Evolutionary conservation across 1,140 invertebrate species (phyloP).

Genomic region (Triops longicaudatus): DNA sequence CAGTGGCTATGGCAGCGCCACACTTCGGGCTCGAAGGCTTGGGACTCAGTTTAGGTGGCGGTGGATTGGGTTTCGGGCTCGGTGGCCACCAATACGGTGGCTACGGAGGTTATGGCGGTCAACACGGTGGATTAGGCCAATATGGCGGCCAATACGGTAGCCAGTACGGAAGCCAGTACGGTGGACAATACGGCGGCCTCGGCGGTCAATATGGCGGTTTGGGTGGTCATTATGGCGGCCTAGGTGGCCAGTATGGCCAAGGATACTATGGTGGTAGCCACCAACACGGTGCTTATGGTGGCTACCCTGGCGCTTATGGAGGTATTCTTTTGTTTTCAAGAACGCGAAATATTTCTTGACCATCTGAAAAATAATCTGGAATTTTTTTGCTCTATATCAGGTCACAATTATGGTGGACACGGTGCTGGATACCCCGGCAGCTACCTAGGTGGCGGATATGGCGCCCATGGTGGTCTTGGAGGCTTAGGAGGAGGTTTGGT

Average conservation of each 20-base stretch:
- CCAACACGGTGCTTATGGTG: background rate
- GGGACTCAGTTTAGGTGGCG: background rate
- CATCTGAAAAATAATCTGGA: no score
- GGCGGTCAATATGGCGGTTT: background rate
- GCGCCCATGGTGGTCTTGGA: background rate
- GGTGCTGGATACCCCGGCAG: background rate
- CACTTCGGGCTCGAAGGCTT: background rate
- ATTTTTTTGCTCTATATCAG: background rate
- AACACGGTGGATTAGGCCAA: background rate
- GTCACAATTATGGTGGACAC: background rate
- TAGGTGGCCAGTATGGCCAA: background rate
- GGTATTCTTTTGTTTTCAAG: background rate
- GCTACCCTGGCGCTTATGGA: background rate
- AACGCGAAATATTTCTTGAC: background rate
- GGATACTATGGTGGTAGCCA: background rate
- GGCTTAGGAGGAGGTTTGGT: background rate
- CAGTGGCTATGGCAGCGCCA: background rate
- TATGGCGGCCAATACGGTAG: background rate
- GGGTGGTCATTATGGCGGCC: background rate
- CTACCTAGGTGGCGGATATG: background rate
- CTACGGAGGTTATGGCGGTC: background rate
- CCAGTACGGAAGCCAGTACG: background rate
- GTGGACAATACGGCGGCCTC: background rate
- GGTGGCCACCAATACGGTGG: background rate
- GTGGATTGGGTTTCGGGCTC: background rate